Conservation (phyloP, 2,113 vertebrate genomes). For the Microcebus jonahi region DNA sequence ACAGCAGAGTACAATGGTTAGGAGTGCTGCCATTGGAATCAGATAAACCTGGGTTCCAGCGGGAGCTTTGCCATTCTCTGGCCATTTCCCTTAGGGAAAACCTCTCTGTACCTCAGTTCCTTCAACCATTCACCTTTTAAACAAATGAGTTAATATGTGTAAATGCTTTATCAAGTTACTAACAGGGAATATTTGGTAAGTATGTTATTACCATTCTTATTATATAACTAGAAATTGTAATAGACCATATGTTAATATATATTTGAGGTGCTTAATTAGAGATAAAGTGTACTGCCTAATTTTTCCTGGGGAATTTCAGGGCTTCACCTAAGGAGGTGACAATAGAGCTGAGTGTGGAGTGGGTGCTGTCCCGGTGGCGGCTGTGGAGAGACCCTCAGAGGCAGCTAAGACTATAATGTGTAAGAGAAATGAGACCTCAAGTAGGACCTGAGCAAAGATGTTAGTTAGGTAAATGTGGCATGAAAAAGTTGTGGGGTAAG, state of each 20-base stretch:
- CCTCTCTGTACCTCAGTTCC: not conserved
- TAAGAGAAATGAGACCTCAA: not conserved
- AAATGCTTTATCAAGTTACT: not conserved
- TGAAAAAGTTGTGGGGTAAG: not conserved
- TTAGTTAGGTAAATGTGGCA: not conserved
- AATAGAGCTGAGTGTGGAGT: not conserved
- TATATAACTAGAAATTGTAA: not conserved
- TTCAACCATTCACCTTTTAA: not conserved
- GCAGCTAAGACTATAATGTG: not conserved
- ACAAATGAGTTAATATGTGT: not conserved
- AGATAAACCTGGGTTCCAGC: not conserved
- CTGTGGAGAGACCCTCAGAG: not conserved
- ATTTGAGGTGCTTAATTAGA: not conserved
- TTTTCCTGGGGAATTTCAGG: not conserved
- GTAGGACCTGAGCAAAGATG: not conserved
- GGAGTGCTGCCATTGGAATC: not conserved
- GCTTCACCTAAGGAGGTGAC: not conserved
- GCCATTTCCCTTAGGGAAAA: not conserved
- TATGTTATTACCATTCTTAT: not conserved
- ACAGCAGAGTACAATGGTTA: not conserved
- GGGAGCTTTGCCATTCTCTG: not conserved
- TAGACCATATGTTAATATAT: not conserved
- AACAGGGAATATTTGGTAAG: not conserved
- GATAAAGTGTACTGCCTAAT: not conserved
- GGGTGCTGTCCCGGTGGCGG: not conserved